Evolutionary conservation across 2,113 vertebrate genomes (phyloP).

Genomic region (Chaetura pelagica): DNA sequence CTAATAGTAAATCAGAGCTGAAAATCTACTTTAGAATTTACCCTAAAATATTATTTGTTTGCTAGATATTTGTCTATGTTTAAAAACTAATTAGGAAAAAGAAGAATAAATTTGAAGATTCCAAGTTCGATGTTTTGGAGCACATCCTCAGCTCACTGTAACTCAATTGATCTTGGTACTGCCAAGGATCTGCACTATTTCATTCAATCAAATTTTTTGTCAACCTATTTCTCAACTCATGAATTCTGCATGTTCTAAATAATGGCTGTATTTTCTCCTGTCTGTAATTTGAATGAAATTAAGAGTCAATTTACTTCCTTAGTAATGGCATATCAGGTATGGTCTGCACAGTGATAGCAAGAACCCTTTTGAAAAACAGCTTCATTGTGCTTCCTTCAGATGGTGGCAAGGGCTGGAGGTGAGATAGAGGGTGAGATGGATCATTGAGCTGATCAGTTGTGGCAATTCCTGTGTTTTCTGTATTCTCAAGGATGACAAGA

Average conservation of each 20-base stretch:
- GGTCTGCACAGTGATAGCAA: not conserved
- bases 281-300: conserved; percentile 17
- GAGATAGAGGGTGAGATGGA: conserved; percentile 13
- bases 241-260: not conserved
- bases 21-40: not conserved
- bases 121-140: not conserved
- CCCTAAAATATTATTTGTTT: not conserved
- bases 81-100: not conserved
- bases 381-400: conserved; percentile 40
- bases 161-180: not conserved
- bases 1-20: not conserved
- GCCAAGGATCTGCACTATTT: not conserved
- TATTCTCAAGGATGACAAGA: not conserved
- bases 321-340: not conserved
- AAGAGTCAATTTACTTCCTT: not conserved
- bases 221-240: not conserved
- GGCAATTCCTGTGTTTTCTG: conserved; percentile 38
- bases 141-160: not conserved
- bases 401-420: not conserved
- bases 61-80: not conserved
- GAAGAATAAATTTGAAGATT: not conserved
- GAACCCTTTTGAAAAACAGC: conserved; percentile 23
- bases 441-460: conserved; percentile 44
- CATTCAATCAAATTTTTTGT: not conserved
- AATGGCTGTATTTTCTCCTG: not conserved